A percentile compares a stretch with the other conserved stretches of the same genome.
phyloP scores from a whole-genome alignment of 2,797 vertebrate genomes.

The Gobio occitaniae region DNA sequence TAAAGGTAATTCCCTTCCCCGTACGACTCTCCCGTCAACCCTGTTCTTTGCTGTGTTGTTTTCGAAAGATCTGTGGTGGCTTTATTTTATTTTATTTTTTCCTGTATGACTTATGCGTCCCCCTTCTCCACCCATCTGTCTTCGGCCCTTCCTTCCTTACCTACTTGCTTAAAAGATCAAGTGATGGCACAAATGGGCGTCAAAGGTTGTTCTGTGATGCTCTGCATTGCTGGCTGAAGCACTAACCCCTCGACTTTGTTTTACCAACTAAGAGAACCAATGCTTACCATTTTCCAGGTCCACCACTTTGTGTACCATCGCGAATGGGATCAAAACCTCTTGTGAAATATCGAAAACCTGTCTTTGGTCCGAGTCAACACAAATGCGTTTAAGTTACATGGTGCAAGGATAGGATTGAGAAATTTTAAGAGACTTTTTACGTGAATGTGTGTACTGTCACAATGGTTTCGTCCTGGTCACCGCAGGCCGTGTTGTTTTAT shows the following conservation, averaged over 20 bases:
- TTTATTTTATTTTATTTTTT: background rate
- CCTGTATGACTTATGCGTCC: background rate
- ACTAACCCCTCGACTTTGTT: constrained; percentile 49
- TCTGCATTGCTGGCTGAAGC: constrained; percentile 56
- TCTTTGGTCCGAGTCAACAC: background rate
- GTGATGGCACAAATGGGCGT: constrained; percentile 57
- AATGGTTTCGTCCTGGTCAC: constrained; percentile 46
- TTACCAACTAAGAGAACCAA: background rate
- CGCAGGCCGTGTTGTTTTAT: constrained; percentile 68
- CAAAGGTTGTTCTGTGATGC: constrained; percentile 53
- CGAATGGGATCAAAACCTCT: constrained; percentile 30
- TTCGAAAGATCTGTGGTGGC: constrained; percentile 32
- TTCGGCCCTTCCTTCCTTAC: constrained; percentile 14
- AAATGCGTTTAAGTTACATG: background rate
- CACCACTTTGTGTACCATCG: background rate
- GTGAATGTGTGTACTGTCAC: constrained; percentile 11
- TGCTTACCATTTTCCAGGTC: constrained; percentile 31
- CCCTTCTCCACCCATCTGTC: background rate
- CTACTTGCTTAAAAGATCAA: constrained; percentile 47
- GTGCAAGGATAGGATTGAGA: constrained; percentile 16
- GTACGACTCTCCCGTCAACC: background rate
- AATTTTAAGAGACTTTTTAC: constrained; percentile 40
- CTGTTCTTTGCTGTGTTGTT: constrained; percentile 39
- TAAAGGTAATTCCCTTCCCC: constrained; percentile 59
- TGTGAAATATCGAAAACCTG: constrained; percentile 4